phyloP scores from a whole-genome alignment of 2,888 invertebrate species.

The Hirtodrosophila confusa region DNA sequence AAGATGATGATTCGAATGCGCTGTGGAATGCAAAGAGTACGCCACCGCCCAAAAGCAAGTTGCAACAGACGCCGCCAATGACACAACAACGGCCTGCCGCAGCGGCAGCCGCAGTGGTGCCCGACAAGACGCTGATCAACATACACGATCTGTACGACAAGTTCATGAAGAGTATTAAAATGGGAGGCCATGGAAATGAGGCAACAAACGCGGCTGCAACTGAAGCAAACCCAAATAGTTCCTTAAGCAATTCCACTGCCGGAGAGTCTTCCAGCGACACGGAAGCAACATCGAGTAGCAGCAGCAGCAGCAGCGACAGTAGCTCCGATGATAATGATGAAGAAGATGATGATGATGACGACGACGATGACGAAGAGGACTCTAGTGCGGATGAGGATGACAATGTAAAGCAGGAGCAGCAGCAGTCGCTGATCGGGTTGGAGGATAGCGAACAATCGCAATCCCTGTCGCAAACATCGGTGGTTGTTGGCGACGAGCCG shows the following conservation, averaged over 20 bases:
- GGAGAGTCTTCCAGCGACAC: slow-evolving; percentile 62
- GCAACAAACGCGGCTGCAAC: slow-evolving; percentile 16
- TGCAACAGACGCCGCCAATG: neutral
- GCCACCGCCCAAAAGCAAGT: slow-evolving; percentile 61
- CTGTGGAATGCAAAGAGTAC: slow-evolving; percentile 70
- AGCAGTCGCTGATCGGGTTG: slow-evolving; percentile 19
- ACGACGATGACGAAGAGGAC: slow-evolving; percentile 18
- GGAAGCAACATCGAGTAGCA: slow-evolving; percentile 41
- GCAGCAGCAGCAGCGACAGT: slow-evolving; percentile 41
- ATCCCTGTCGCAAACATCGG: slow-evolving; percentile 18
- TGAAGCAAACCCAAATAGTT: slow-evolving; percentile 39
- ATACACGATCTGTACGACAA: slow-evolving; percentile 83
- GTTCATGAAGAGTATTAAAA: slow-evolving; percentile 82
- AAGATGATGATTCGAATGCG: slow-evolving; percentile 67
- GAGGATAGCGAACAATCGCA: slow-evolving; percentile 22
- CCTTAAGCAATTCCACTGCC: slow-evolving; percentile 62
- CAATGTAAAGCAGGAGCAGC: slow-evolving; percentile 17
- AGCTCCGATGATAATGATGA: slow-evolving; percentile 41
- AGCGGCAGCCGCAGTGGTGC: neutral
- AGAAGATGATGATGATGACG: slow-evolving; percentile 21
- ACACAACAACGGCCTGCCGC: slow-evolving; percentile 5
- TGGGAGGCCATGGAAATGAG: slow-evolving; percentile 38
- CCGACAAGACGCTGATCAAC: slow-evolving; percentile 58
- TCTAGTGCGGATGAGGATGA: slow-evolving; percentile 41
- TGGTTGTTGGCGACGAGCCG: slow-evolving; percentile 26